Percentiles rank a stretch among this genome's conserved stretches.
Evolutionary conservation across 2,113 vertebrate genomes (phyloP).

Genomic region (human): DNA sequence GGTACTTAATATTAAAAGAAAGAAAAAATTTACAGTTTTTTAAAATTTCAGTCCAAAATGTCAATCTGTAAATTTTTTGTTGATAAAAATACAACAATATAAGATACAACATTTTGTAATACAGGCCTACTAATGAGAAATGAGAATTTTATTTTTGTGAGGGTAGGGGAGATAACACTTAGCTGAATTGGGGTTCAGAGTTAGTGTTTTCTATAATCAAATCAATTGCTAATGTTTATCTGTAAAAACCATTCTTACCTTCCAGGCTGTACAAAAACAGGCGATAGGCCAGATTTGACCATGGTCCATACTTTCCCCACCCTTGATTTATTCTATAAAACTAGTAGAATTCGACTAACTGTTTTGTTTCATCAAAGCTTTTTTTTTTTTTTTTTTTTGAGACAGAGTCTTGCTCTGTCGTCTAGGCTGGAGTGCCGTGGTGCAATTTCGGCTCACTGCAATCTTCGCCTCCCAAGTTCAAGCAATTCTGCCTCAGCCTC

Average conservation of each 20-base stretch:
- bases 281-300: not conserved
- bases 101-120: constrained; percentile 33
- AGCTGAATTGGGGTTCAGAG: constrained; percentile 33
- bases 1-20: not conserved
- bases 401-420: not conserved
- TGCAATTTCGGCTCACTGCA: not conserved
- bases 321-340: not conserved
- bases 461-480: not conserved
- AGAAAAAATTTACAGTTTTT: no score
- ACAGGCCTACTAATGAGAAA: not conserved
- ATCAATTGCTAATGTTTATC: constrained; percentile 18
- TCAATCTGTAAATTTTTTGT: not conserved
- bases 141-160: not conserved
- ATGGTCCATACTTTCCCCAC: not conserved
- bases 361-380: not conserved
- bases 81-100: not conserved
- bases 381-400: not conserved
- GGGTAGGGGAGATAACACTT: not conserved
- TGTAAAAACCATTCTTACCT: constrained; percentile 29
- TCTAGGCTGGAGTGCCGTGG: not conserved
- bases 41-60: no score
- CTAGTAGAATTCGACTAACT: not conserved
- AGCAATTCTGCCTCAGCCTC: not conserved
- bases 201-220: not conserved
- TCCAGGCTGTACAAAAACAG: not conserved